These are phyloP conservation scores for Cyrtodaria siliqua DNA, from an alignment of 2,888 invertebrate species.

Conservation along the genomic window DNA sequence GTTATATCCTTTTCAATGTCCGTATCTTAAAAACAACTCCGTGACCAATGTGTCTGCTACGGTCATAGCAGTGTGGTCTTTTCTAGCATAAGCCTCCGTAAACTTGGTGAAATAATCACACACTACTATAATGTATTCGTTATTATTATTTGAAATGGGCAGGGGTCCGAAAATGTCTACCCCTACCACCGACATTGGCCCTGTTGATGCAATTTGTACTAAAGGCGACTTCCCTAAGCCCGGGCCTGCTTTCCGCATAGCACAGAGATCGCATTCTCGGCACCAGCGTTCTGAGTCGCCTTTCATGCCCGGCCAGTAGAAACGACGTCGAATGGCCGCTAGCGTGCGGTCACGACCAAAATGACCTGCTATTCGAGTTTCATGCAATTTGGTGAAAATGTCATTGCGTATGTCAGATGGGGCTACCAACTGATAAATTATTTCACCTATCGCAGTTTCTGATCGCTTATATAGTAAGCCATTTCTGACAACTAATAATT, in stretches of 20 bases:
- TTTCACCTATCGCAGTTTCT: not conserved
- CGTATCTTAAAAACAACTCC: slow-evolving; percentile 31
- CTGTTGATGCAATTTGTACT: slow-evolving; percentile 23
- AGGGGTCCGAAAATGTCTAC: slow-evolving; percentile 48
- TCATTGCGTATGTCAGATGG: slow-evolving; percentile 26
- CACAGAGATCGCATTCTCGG: slow-evolving; percentile 50
- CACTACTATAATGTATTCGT: slow-evolving; percentile 17
- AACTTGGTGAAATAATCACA: slow-evolving; percentile 18
- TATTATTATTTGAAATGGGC: slow-evolving; percentile 1
- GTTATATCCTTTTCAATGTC: no score
- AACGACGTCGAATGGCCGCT: slow-evolving; percentile 30
- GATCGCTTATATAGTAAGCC: not conserved
- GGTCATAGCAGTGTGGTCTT: slow-evolving; percentile 18
- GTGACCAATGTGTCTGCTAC: slow-evolving; percentile 26
- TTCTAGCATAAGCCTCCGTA: slow-evolving; percentile 11
- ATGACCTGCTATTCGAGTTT: slow-evolving; percentile 41
- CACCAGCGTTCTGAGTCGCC: slow-evolving; percentile 43
- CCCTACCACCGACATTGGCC: slow-evolving; percentile 42
- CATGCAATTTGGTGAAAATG: slow-evolving; percentile 47
- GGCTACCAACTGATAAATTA: slow-evolving; percentile 27
- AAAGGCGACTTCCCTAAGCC: slow-evolving; percentile 51
- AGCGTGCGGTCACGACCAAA: slow-evolving; percentile 54
- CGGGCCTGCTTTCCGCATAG: slow-evolving; percentile 56
- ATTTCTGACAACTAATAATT: no score
- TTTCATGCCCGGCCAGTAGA: slow-evolving; percentile 54